A percentile compares a stretch with the other conserved stretches of the same genome.
These are phyloP conservation scores for Nannoperca obscura DNA, from an alignment of 2,797 vertebrate genomes.

Conservation along the genomic window DNA sequence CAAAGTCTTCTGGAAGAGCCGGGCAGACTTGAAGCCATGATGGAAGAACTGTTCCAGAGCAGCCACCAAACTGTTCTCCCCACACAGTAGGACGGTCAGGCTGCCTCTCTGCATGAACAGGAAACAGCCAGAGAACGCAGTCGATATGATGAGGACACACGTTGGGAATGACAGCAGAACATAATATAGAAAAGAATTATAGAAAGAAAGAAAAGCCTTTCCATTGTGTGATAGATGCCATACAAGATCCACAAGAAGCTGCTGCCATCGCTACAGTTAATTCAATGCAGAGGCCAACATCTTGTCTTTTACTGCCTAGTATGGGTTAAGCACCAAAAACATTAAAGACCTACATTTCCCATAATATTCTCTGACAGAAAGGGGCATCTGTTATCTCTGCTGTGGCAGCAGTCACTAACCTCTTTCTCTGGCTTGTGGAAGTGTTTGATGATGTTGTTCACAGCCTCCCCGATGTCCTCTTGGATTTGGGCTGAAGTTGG, in stretches of 20 bases:
- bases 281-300: no score
- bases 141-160: background rate
- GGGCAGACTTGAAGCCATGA: slow-evolving; percentile 92
- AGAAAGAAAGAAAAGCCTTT: background rate
- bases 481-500: slow-evolving; percentile 93
- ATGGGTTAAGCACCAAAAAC: no score
- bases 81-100: slow-evolving; percentile 92
- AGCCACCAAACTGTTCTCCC: slow-evolving; percentile 90
- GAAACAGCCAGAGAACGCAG: background rate
- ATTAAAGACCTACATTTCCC: no score
- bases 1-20: slow-evolving; percentile 95
- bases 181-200: background rate
- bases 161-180: background rate
- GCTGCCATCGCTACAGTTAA: no score
- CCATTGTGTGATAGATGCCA: background rate
- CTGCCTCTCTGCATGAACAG: slow-evolving; percentile 88
- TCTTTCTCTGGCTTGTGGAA: slow-evolving; percentile 98
- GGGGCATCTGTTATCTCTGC: background rate
- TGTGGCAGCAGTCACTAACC: slow-evolving; percentile 77
- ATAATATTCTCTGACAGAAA: slow-evolving; percentile 9
- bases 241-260: no score
- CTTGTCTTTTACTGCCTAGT: no score
- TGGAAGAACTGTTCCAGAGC: slow-evolving; percentile 94
- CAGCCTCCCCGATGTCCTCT: slow-evolving; percentile 92
- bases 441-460: slow-evolving; percentile 95